Evolutionary conservation across 2,888 invertebrate species (phyloP).

Genomic region (Belgica antarctica): DNA sequence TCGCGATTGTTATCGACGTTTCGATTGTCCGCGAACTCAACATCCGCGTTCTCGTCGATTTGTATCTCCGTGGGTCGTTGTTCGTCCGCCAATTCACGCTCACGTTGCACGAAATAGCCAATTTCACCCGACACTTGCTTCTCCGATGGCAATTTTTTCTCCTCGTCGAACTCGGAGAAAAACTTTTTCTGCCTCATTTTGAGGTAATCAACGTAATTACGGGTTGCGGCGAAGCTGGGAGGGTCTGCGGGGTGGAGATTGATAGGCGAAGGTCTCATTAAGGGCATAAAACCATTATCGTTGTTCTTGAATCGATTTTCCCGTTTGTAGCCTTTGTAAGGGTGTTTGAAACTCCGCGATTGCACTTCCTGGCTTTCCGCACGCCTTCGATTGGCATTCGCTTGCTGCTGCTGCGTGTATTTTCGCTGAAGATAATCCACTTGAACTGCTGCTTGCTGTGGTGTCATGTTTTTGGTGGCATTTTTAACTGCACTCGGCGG

Average conservation of each 20-base stretch:
- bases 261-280: slow-evolving; percentile 42
- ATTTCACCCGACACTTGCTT: slow-evolving; percentile 54
- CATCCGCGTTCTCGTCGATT: slow-evolving; percentile 43
- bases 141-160: slow-evolving; percentile 48
- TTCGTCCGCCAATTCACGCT: slow-evolving; percentile 54
- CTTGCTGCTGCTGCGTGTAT: slow-evolving; percentile 28
- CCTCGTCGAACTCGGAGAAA: slow-evolving; percentile 57
- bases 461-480: neutral
- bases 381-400: neutral
- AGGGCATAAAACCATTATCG: slow-evolving; percentile 45
- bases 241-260: slow-evolving; percentile 43
- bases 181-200: slow-evolving; percentile 56
- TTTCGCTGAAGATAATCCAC: slow-evolving; percentile 20
- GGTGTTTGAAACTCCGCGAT: no score
- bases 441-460: slow-evolving; percentile 20
- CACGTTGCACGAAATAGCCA: slow-evolving; percentile 59
- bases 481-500: neutral
- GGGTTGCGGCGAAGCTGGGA: slow-evolving; percentile 39
- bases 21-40: slow-evolving; percentile 30
- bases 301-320: neutral
- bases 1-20: slow-evolving; percentile 35
- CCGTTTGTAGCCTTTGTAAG: no score
- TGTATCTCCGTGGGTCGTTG: slow-evolving; percentile 45
- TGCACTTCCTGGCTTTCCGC: neutral
- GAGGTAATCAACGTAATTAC: slow-evolving; percentile 54